Conservation (phyloP, 2,888 invertebrate species). For the Poecilobothrus nobilitatus region DNA sequence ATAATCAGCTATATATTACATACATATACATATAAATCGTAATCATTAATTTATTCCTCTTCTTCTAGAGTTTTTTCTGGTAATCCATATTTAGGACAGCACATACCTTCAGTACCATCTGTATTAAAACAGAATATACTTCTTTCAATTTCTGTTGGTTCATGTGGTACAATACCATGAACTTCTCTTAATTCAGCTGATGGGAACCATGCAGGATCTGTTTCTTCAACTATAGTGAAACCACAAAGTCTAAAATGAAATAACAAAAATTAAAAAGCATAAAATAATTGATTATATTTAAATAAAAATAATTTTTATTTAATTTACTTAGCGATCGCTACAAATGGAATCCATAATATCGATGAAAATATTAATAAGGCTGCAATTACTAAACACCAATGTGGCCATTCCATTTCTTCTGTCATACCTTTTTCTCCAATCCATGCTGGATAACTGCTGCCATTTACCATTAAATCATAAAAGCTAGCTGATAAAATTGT, state of each 20-base stretch:
- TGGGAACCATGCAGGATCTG: constrained; percentile 89
- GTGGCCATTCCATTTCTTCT: constrained; percentile 73
- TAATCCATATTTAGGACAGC: constrained; percentile 57
- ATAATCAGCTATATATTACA: background rate
- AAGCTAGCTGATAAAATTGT: constrained; percentile 77
- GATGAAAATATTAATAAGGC: constrained; percentile 66
- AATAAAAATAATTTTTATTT: background rate
- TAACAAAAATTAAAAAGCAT: constrained; percentile 13
- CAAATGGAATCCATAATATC: constrained; percentile 78
- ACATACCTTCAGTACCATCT: constrained; percentile 74
- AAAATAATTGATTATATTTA: background rate
- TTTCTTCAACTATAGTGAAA: constrained; percentile 72
- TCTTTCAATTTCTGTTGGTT: constrained; percentile 68
- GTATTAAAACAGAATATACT: constrained; percentile 74
- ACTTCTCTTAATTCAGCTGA: constrained; percentile 80
- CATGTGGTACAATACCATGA: constrained; percentile 78
- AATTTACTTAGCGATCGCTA: constrained; percentile 67
- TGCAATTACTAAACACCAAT: constrained; percentile 72
- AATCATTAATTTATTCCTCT: constrained; percentile 41
- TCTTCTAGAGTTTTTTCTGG: constrained; percentile 42
- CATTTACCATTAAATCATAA: constrained; percentile 67
- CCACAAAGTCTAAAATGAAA: constrained; percentile 60
- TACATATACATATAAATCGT: background rate
- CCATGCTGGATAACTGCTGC: constrained; percentile 83
- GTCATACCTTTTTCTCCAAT: constrained; percentile 62